phyloP scores from a whole-genome alignment of 2,797 vertebrate genomes.

The Telmatherina bonti region DNA sequence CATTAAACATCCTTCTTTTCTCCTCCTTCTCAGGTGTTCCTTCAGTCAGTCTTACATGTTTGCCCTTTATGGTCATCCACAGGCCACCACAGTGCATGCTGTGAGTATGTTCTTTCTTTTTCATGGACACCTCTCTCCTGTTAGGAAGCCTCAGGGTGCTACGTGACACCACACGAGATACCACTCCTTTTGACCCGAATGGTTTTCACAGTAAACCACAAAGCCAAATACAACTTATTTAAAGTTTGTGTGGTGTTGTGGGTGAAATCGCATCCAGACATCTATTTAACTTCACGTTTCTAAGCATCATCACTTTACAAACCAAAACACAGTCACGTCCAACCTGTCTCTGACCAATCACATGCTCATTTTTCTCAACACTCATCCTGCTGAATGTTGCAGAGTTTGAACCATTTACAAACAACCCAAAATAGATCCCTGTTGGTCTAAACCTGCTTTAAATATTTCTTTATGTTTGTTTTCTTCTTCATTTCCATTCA shows the following conservation, averaged over 20 bases:
- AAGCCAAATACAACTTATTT: slow-evolving; percentile 1
- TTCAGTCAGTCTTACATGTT: neutral
- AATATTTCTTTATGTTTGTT: neutral
- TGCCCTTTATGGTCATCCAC: slow-evolving; percentile 13
- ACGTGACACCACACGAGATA: slow-evolving; percentile 31
- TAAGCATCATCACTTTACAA: neutral
- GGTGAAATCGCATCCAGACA: neutral
- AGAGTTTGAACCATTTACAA: too few species aligned
- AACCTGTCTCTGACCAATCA: neutral
- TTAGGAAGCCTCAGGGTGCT: slow-evolving; percentile 40
- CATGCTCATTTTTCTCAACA: neutral
- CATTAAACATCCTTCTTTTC: slow-evolving; percentile 1
- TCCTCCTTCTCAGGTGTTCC: neutral
- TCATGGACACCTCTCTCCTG: slow-evolving; percentile 7
- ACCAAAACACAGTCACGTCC: neutral
- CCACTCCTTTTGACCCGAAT: slow-evolving; percentile 4
- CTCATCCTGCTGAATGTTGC: too few species aligned
- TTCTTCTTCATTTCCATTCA: neutral
- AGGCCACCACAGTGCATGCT: neutral
- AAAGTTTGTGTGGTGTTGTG: neutral
- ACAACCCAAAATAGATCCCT: too few species aligned
- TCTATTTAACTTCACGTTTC: neutral
- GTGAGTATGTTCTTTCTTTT: neutral
- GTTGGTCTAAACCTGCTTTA: too few species aligned
- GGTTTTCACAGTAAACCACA: slow-evolving; percentile 21